A percentile compares a stretch with the other conserved stretches of the same genome.
Evolutionary conservation across 2,888 invertebrate genomes (phyloP).

Genomic region (Melipona beecheii): DNA sequence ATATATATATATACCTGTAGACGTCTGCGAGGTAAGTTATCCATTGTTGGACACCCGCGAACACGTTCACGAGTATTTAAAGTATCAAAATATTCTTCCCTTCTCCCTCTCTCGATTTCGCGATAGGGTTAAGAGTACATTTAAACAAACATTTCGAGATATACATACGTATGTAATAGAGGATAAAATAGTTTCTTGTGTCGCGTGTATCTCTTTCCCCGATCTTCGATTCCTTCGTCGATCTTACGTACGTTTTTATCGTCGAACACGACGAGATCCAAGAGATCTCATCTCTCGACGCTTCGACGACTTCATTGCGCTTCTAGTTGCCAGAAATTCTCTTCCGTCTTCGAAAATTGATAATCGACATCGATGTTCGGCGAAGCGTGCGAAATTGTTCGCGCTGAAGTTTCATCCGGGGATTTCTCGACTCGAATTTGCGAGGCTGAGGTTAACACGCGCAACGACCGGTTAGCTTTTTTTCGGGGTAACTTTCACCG

Average conservation of each 20-base stretch:
- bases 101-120: constrained; percentile 30
- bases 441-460: no score
- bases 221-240: neutral
- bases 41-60: constrained; percentile 27
- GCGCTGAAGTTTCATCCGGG: no score
- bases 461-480: no score
- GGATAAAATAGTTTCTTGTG: neutral
- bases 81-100: neutral
- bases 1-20: neutral
- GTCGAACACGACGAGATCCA: neutral
- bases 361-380: neutral
- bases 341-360: neutral
- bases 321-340: neutral
- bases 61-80: neutral
- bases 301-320: neutral
- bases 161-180: no score
- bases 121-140: neutral
- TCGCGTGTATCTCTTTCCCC: neutral
- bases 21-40: neutral
- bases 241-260: neutral
- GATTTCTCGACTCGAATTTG: no score
- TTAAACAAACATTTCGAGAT: neutral
- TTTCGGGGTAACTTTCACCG: no score
- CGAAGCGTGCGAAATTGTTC: no score
- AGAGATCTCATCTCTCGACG: neutral